These are phyloP conservation scores for Cyanistes caeruleus DNA, from an alignment of 2,113 vertebrate species.

Conservation along the genomic window DNA sequence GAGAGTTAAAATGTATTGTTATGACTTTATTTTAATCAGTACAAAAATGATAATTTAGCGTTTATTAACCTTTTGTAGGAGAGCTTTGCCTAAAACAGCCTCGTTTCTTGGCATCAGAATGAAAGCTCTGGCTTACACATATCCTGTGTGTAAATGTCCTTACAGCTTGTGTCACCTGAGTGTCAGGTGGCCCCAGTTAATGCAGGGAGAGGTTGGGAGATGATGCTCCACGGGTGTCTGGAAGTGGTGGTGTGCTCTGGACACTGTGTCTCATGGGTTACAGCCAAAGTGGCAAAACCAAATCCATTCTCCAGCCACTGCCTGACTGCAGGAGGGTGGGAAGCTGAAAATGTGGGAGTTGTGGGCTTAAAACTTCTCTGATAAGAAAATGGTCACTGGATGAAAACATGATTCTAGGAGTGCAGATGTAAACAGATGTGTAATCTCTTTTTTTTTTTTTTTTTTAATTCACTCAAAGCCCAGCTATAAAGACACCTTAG, in stretches of 20 bases:
- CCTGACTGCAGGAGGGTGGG: not conserved
- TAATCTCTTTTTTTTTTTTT: too few species aligned
- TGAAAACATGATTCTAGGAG: not conserved
- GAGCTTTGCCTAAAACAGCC: not conserved
- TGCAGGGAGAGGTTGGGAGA: rapidly evolving
- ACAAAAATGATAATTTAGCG: not conserved
- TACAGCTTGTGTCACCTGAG: rapidly evolving
- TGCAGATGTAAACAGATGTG: not conserved
- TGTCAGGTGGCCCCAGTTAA: not conserved
- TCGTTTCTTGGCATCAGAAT: not conserved
- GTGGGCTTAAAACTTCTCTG: not conserved
- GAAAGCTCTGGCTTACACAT: not conserved
- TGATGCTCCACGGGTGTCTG: rapidly evolving
- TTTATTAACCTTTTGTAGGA: not conserved
- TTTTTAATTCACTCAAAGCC: not conserved
- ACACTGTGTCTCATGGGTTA: rapidly evolving
- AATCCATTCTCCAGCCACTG: rapidly evolving
- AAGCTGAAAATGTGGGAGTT: rapidly evolving
- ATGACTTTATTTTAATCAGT: not conserved
- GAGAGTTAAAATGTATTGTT: not conserved
- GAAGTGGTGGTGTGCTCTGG: not conserved
- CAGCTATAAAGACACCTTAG: not conserved
- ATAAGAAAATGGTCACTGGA: rapidly evolving
- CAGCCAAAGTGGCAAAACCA: rapidly evolving
- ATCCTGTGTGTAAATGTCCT: not conserved